Evolutionary conservation across 2,888 invertebrate genomes (phyloP).

Genomic region (Leptopilina syphax): DNA sequence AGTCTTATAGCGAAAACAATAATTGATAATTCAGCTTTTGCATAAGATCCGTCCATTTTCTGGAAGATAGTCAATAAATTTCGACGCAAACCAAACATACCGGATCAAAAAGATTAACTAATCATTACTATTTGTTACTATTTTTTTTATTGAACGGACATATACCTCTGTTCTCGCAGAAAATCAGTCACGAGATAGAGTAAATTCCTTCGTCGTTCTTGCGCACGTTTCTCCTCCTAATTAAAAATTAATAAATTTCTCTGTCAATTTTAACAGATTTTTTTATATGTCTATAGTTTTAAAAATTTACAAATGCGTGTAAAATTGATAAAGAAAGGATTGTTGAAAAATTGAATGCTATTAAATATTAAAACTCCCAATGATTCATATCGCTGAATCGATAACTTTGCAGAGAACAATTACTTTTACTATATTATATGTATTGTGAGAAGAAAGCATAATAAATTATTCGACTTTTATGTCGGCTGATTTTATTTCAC

Average conservation of each 20-base stretch:
- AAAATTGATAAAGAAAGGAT: background rate
- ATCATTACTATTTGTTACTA: too few species aligned
- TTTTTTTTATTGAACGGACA: background rate
- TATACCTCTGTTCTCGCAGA: slow-evolving; percentile 82
- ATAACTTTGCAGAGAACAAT: background rate
- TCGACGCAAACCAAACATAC: too few species aligned
- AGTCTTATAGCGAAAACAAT: too few species aligned
- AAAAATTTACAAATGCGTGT: slow-evolving; percentile 9
- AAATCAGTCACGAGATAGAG: slow-evolving; percentile 84
- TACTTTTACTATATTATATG: background rate
- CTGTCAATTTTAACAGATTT: slow-evolving; percentile 22
- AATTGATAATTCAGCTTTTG: too few species aligned
- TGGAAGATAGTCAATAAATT: too few species aligned
- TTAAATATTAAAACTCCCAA: background rate
- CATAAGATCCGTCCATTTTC: too few species aligned
- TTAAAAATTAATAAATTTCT: slow-evolving; percentile 57
- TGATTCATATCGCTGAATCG: slow-evolving; percentile 11
- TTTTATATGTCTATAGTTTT: background rate
- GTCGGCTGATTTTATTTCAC: background rate
- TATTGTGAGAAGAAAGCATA: background rate
- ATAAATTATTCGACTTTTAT: background rate
- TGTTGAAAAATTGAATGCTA: background rate
- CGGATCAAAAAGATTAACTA: too few species aligned
- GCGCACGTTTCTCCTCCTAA: slow-evolving; percentile 68
- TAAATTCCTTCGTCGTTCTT: slow-evolving; percentile 67